Evolutionary conservation across 2,797 vertebrate genomes (phyloP), one percentile per base, ranked within the genome.

Genomic region (Macroramphosus scolopax): DNA sequence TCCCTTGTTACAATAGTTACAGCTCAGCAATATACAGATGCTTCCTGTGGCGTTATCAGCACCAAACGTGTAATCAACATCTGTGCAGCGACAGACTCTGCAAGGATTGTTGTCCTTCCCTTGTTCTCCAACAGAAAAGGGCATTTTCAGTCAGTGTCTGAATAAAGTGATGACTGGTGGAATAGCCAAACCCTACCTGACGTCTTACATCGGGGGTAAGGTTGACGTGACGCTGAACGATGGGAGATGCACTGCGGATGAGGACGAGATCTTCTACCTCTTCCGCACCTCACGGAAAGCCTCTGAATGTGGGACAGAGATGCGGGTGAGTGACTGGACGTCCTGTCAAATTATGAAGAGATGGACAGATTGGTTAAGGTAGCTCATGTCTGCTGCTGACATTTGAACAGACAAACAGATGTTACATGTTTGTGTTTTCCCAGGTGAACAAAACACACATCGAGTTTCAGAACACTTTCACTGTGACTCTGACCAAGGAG

Each of bases 361-460:
- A n/a, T n/a, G n/a, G n/a, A n/a, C n/a, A n/a, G n/a, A n/a, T n/a
- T n/a, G n/a, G n/a, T n/a, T n/a, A n/a, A n/a, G n/a, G n/a, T n/a
- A n/a, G n/a, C n/a, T n/a, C n/a, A n/a, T n/a, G n/a, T n/a, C n/a
- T n/a, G n/a, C n/a, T n/a, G n/a, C n/a, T n/a, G n/a, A n/a, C n/a
- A n/a, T n/a, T n/a, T n/a, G n/a, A n/a, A n/a, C n/a, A n/a, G n/a
- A n/a, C n/a, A n/a, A n/a, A n/a, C n/a, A 22, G 6, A 22, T 22
- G 3, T 22, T 22, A 6, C 20, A 22, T 22, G 20, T 22, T 22
- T 22, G 3, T 33, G 9, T 10, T 22, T 45, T 3, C 44, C 2
- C 33, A 90, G 89, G 57, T 75, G 8, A 90, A 89, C 55, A 46
- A 60, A 37, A 87, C 81, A 0, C 85, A 90, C 66, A 75, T 83